Conservation (phyloP, 2,113 vertebrate species). For the Struthidea cinerea region DNA sequence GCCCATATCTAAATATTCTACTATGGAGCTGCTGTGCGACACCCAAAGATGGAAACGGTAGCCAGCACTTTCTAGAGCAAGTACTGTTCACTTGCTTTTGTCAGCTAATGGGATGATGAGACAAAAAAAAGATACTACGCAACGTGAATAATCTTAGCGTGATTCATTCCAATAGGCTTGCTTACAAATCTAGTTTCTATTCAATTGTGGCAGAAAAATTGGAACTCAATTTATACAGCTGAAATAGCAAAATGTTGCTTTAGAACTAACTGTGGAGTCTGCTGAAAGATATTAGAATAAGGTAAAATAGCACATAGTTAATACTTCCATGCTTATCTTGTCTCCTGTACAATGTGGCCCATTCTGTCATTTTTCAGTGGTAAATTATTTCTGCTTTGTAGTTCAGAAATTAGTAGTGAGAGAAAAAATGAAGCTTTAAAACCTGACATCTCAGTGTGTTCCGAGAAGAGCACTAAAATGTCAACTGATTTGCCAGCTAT, state of each 20-base stretch:
- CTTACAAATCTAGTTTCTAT: not conserved
- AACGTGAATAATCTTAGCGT: accelerated
- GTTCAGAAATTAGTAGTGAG: slow-evolving; percentile 14
- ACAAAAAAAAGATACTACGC: not conserved
- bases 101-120: not conserved
- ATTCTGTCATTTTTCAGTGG: not conserved
- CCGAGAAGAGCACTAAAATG: not conserved
- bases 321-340: not conserved
- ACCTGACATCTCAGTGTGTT: not conserved
- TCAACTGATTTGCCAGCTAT: slow-evolving; percentile 14
- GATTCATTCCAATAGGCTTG: not conserved
- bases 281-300: not conserved
- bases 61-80: not conserved
- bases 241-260: not conserved
- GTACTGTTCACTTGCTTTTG: not conserved
- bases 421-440: slow-evolving; percentile 3
- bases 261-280: not conserved
- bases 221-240: not conserved
- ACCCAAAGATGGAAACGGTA: not conserved
- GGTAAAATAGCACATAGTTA: not conserved
- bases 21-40: not conserved
- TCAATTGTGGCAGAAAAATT: not conserved
- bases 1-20: not conserved
- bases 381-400: slow-evolving; percentile 29
- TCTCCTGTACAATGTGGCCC: not conserved